These are phyloP conservation scores for Rhyacichthys aspro DNA, from an alignment of 2,797 vertebrate species.

Conservation along the genomic window DNA sequence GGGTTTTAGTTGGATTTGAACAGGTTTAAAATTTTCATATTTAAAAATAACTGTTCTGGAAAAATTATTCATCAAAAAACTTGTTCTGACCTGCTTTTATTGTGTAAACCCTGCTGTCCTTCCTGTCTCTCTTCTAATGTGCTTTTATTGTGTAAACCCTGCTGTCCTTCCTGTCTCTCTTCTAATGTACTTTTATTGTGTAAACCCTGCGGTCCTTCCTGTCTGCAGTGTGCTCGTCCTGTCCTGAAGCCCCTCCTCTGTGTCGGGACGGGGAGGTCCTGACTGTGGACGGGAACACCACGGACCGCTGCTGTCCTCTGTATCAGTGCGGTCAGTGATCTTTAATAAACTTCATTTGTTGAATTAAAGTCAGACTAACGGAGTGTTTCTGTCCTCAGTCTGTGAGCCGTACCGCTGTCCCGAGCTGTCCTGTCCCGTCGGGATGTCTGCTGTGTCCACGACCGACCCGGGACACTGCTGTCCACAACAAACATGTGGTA, in stretches of 20 bases:
- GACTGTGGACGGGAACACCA: slow-evolving; percentile 82
- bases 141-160: no score
- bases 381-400: slow-evolving; percentile 71
- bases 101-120: no score
- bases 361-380: neutral
- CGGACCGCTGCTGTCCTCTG: slow-evolving; percentile 89
- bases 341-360: neutral
- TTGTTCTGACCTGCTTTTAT: no score
- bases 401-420: slow-evolving; percentile 90
- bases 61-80: no score
- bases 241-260: slow-evolving; percentile 79
- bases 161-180: no score
- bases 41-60: no score
- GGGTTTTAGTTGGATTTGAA: no score
- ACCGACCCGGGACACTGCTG: slow-evolving; percentile 87
- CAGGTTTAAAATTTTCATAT: no score
- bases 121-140: no score
- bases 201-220: no score
- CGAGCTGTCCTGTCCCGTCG: slow-evolving; percentile 83
- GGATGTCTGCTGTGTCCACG: slow-evolving; percentile 84
- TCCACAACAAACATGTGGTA: slow-evolving; percentile 90
- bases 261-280: slow-evolving; percentile 90
- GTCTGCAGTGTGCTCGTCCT: slow-evolving; percentile 83
- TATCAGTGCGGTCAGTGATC: slow-evolving; percentile 89
- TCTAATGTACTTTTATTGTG: no score